Evolutionary conservation across 2,113 vertebrate genomes (phyloP).

Genomic region (Colaptes auratus): DNA sequence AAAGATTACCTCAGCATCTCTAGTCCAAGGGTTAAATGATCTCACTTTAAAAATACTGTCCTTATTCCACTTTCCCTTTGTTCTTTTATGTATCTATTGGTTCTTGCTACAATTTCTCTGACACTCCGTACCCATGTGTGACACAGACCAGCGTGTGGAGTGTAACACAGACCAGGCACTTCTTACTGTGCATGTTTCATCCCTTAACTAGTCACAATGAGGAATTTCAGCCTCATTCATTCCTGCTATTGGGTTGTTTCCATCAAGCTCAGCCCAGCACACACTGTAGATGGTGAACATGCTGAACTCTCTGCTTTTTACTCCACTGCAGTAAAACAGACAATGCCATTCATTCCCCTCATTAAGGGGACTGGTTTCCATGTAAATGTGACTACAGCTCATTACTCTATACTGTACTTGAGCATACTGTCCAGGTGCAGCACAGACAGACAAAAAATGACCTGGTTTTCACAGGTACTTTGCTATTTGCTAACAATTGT

Average conservation of each 20-base stretch:
- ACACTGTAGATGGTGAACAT: neutral
- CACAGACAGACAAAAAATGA: neutral
- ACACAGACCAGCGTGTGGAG: accelerated
- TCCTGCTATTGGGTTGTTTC: neutral
- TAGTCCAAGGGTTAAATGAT: neutral
- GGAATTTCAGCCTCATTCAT: neutral
- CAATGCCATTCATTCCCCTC: neutral
- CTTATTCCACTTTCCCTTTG: neutral
- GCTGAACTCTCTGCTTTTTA: neutral
- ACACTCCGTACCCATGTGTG: neutral
- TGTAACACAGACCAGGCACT: neutral
- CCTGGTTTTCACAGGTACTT: neutral
- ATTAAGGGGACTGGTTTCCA: neutral
- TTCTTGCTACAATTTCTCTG: neutral
- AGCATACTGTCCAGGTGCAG: neutral
- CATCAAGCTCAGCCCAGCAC: neutral
- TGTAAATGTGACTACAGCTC: neutral
- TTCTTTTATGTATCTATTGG: neutral
- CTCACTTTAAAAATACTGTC: neutral
- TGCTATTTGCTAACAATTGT: neutral
- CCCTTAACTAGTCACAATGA: neutral
- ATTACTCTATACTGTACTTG: neutral
- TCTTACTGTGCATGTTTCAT: neutral
- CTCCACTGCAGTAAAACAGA: neutral
- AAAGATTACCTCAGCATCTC: neutral